A percentile compares a stretch with the other conserved stretches of the same genome.
Evolutionary conservation across 2,797 vertebrate genomes (phyloP).

Genomic region (Coranthus polyacanthus): DNA sequence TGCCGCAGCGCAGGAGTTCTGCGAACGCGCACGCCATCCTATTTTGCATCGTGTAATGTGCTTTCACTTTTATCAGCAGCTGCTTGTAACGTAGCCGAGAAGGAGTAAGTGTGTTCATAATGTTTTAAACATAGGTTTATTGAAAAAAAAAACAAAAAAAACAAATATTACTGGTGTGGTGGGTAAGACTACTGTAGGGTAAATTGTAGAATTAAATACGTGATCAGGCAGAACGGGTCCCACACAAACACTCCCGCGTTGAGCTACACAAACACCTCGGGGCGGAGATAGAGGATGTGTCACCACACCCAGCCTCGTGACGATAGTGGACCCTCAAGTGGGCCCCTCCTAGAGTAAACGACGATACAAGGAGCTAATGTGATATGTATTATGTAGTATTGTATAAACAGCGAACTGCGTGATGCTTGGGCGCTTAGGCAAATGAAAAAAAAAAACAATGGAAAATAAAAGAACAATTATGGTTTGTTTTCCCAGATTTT

Average conservation of each 20-base stretch:
- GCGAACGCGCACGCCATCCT: slow-evolving; percentile 78
- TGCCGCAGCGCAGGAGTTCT: slow-evolving; percentile 85
- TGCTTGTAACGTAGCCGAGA: slow-evolving; percentile 42
- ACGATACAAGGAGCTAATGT: slow-evolving; percentile 45
- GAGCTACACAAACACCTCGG: slow-evolving; percentile 72
- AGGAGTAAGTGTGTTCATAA: slow-evolving; percentile 8
- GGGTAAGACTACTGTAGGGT: too few species aligned
- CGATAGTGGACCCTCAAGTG: slow-evolving; percentile 71
- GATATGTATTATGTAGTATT: slow-evolving; percentile 38
- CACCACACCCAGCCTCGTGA: slow-evolving; percentile 80
- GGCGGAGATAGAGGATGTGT: slow-evolving; percentile 79
- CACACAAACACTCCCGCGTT: slow-evolving; percentile 57
- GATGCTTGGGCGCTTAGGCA: slow-evolving; percentile 27
- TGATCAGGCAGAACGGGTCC: slow-evolving; percentile 42
- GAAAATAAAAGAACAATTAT: not conserved
- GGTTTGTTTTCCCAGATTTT: not conserved
- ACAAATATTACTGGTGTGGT: not conserved
- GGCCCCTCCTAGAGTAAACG: slow-evolving; percentile 74
- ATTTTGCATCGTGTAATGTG: slow-evolving; percentile 73
- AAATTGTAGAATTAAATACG: not conserved
- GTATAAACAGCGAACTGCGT: slow-evolving; percentile 31
- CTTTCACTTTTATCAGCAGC: slow-evolving; percentile 72
- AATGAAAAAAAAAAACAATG: slow-evolving; percentile 4
- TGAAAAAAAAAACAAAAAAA: not conserved
- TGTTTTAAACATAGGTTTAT: slow-evolving; percentile 9